phyloP scores from a whole-genome alignment of 23 tunicate species.

The Ascidia mentula region DNA sequence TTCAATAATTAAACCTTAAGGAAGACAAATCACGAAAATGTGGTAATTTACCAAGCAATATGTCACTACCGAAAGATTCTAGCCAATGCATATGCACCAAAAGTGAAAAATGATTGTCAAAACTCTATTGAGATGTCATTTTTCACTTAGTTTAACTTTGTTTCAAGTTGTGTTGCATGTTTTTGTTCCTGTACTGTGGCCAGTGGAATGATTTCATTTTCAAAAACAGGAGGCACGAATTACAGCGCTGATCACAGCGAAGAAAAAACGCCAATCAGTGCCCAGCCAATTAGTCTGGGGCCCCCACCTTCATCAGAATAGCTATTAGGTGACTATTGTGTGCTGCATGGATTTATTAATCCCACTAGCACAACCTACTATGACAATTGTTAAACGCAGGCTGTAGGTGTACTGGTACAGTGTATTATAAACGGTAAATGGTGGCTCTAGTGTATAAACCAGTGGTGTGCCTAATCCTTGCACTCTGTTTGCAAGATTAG shows the following conservation, averaged over 20 bases:
- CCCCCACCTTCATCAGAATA: conserved; percentile 9
- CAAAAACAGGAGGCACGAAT: not conserved
- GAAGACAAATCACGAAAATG: too few species aligned
- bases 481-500: too few species aligned
- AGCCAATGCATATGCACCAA: too few species aligned
- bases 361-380: not conserved
- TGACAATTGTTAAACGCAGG: too few species aligned
- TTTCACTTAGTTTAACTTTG: not conserved
- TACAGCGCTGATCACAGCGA: not conserved
- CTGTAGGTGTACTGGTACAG: too few species aligned
- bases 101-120: too few species aligned
- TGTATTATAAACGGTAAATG: too few species aligned
- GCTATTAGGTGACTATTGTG: not conserved
- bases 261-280: conserved; percentile 2
- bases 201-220: not conserved
- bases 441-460: too few species aligned
- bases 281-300: conserved; percentile 6
- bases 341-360: conserved; percentile 4
- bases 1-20: too few species aligned
- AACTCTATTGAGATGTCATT: not conserved
- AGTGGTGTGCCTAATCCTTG: too few species aligned
- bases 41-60: too few species aligned
- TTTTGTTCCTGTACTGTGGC: not conserved
- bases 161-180: not conserved
- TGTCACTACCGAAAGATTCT: too few species aligned